phyloP scores from a whole-genome alignment of 2,888 invertebrate genomes.

The Stomorhina lunata region DNA sequence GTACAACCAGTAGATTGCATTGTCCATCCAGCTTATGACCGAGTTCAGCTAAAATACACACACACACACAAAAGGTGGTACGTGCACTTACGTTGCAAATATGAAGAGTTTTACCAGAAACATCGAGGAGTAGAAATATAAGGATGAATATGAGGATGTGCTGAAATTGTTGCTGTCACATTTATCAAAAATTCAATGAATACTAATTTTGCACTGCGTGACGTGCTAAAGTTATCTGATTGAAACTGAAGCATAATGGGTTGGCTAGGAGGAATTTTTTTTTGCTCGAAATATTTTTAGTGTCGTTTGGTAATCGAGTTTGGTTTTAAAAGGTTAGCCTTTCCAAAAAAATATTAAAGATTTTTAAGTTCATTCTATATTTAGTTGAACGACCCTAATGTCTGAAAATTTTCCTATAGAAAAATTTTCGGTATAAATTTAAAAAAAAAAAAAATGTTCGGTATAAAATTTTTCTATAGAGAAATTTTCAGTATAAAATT shows the following conservation, averaged over 20 bases:
- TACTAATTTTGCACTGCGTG: conserved; percentile 79
- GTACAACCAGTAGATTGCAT: conserved; percentile 1
- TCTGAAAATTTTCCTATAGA: no score
- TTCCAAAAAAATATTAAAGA: neutral
- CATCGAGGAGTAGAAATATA: conserved; percentile 40
- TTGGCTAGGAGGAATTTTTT: conserved; percentile 14
- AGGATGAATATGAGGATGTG: conserved; percentile 51
- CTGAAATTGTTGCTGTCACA: conserved; percentile 75
- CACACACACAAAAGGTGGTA: conserved; percentile 23
- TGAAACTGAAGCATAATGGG: conserved; percentile 73
- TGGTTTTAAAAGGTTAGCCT: neutral
- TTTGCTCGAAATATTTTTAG: neutral
- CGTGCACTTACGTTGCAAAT: conserved; percentile 44
- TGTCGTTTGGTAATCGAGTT: neutral
- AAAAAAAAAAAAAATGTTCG: no score
- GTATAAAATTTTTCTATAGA: no score
- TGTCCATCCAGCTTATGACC: conserved; percentile 46
- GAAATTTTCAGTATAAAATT: no score
- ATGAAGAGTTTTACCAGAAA: conserved; percentile 33
- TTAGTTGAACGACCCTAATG: no score
- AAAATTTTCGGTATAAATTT: no score
- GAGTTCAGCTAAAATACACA: neutral
- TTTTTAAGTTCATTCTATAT: no score
- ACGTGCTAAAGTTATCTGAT: conserved; percentile 79
- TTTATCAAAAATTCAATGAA: conserved; percentile 79